Evolutionary conservation across 2,113 vertebrate genomes (phyloP).

Genomic region (Anolis carolinensis): DNA sequence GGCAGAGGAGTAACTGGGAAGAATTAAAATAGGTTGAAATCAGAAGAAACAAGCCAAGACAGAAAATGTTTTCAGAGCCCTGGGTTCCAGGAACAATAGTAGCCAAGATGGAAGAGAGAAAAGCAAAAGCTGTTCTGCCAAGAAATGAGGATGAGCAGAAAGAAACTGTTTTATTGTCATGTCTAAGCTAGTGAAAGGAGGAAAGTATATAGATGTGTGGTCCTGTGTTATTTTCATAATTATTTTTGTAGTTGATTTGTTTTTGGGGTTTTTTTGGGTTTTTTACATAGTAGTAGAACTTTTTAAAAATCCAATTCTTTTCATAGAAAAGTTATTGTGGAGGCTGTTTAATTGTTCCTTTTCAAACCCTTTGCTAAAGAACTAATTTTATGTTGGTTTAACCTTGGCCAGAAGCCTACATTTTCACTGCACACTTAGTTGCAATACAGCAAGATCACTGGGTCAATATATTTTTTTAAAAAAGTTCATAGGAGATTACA

Average conservation of each 20-base stretch:
- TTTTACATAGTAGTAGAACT: no score
- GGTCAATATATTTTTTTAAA: not conserved
- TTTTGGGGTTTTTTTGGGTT: no score
- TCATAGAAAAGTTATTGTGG: no score
- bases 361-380: no score
- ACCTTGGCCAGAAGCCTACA: not conserved
- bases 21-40: not conserved
- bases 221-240: no score
- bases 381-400: not conserved
- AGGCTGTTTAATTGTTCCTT: no score
- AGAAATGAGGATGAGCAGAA: not conserved
- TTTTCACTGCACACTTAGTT: not conserved
- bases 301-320: no score
- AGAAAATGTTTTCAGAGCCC: not conserved
- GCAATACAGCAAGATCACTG: not conserved
- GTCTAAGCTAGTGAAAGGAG: not conserved
- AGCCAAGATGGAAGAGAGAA: not conserved
- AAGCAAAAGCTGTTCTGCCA: not conserved
- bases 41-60: not conserved
- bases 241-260: no score
- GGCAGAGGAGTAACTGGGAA: not conserved
- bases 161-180: not conserved
- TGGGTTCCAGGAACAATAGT: not conserved
- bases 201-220: not conserved
- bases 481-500: not conserved